Base-by-base conservation (phyloP, 2,888 invertebrate genomes). In the Polymixis lichenea region DNA sequence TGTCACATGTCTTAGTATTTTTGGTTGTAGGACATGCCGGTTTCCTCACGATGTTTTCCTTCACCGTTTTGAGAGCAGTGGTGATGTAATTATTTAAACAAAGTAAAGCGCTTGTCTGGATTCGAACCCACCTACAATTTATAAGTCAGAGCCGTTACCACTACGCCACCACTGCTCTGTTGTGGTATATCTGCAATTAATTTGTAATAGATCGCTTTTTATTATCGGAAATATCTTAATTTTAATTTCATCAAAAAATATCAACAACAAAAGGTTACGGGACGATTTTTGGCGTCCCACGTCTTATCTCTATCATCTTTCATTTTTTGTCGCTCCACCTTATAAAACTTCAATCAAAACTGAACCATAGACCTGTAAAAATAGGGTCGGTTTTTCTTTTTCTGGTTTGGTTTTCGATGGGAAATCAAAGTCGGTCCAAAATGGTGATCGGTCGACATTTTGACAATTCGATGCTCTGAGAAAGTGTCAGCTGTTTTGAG, bases 391-490 rank as follows among this genome's bases (percentile, higher is more conserved):
- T 22, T 38, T n/a, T 73, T 11, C 6, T 0, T 7, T 32, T 4
- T 32, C 13, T 2, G 1, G 8, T 62, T 53, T 13, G 2, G 1
- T 13, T 22, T 25, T 25, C 11, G 43, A 46, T 38, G 46, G 25
- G 13, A 55, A 71, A 68, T 80, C 67, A 77, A 84, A 81, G 68
- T 72, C 77, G 70, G 65, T 69, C 53, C 38, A 51, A 77, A 84
- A 76, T 64, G 46, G 90, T 93, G 95, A 95, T 94, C 90, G 94
- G 93, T 92, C 91, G 95, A 95, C 96, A 94, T 94, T 95, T 95
- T 95, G 95, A 95, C 95, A 95, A 95, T 95, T 94, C 93, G 91
- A 92, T 92, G 91, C 91, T 87, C 86, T 90, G 90, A 88, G 93
- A 93, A 95, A 95, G 94, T 95, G 95, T 95, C 95, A 94, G 91